These are phyloP conservation scores for Zoanthus sociatus DNA, from an alignment of 92 coral and sea anemone species.

Conservation along the genomic window DNA sequence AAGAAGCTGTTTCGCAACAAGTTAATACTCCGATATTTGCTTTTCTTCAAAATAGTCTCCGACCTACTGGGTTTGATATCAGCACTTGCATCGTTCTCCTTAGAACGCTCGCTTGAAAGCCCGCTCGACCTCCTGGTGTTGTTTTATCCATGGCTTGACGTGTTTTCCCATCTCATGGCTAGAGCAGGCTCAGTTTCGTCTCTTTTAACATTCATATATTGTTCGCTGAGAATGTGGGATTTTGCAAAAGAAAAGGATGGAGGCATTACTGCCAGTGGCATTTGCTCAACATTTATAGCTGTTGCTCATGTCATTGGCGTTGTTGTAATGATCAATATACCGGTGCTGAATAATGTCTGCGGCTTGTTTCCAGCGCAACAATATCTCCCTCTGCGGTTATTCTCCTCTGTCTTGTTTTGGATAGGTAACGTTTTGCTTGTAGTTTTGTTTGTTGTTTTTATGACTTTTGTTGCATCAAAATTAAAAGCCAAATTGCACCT, in stretches of 20 bases:
- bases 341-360: not conserved
- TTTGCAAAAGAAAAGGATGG: not conserved
- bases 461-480: not conserved
- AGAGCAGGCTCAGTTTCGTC: not conserved
- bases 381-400: not conserved
- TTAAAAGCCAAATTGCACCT: not conserved
- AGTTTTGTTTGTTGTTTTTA: not conserved
- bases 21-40: not conserved
- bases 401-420: not conserved
- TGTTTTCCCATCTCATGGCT: not conserved
- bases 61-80: not conserved
- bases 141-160: conserved; percentile 3
- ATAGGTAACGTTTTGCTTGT: not conserved
- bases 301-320: not conserved
- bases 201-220: not conserved
- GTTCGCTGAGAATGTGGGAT: not conserved
- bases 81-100: not conserved
- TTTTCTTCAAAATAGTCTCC: conserved; percentile 9
- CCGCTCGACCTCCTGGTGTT: not conserved
- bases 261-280: not conserved
- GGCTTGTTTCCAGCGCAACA: not conserved
- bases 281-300: not conserved
- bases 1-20: conserved; percentile 5
- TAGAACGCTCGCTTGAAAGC: not conserved
- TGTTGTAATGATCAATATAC: not conserved